phyloP scores from a whole-genome alignment of 2,113 vertebrate genomes.

The Australoheros scitulus region DNA sequence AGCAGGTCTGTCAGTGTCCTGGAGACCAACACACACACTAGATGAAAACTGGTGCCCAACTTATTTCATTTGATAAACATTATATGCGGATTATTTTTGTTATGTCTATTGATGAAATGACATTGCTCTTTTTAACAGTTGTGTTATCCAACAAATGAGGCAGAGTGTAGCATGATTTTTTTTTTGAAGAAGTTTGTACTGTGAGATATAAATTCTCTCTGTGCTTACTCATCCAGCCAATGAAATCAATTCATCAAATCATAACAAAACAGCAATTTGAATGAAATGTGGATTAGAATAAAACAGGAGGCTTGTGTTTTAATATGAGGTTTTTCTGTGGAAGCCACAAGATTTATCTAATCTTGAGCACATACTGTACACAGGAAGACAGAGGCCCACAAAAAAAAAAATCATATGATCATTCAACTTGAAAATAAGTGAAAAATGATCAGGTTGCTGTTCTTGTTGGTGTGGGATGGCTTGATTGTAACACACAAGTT shows the following conservation, averaged over 20 bases:
- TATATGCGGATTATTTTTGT: neutral
- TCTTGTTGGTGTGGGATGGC: no score
- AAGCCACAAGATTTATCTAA: no score
- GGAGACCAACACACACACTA: neutral
- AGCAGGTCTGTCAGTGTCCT: slow-evolving; percentile 80
- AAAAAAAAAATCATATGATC: no score
- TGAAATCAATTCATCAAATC: neutral
- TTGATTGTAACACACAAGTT: no score
- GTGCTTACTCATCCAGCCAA: neutral
- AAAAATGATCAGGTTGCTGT: no score
- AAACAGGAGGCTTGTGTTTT: neutral
- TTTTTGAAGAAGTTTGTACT: neutral
- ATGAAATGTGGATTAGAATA: neutral
- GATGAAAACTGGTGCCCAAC: neutral
- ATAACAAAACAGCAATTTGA: neutral
- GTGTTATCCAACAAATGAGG: neutral
- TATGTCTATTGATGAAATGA: neutral
- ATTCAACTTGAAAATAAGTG: no score
- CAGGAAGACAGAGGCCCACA: no score
- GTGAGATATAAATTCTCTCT: no score
- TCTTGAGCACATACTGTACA: no score
- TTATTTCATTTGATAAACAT: neutral
- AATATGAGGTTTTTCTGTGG: neutral
- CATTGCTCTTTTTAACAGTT: neutral
- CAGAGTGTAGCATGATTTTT: neutral